Evolutionary conservation across 2,888 invertebrate genomes (phyloP).

Genomic region (Cephalotes varians): DNA sequence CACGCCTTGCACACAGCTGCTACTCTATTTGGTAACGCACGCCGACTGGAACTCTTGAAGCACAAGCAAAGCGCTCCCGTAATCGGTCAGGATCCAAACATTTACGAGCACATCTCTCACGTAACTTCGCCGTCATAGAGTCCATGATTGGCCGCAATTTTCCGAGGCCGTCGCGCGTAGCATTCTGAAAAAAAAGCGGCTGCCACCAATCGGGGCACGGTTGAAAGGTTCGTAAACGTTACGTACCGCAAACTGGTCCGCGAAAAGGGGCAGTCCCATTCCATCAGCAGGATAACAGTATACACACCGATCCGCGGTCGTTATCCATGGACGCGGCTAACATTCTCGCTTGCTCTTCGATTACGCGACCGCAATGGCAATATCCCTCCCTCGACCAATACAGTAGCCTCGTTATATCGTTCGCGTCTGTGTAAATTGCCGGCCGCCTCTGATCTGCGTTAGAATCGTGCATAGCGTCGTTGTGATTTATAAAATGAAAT

Average conservation of each 20-base stretch:
- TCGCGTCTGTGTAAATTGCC: slow-evolving; percentile 41
- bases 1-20: background rate
- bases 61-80: background rate
- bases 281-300: background rate
- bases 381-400: slow-evolving; percentile 13
- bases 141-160: slow-evolving; percentile 34
- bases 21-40: background rate
- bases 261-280: background rate
- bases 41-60: background rate
- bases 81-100: background rate
- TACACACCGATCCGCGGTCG: background rate
- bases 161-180: background rate
- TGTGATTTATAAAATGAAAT: slow-evolving; percentile 43
- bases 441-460: slow-evolving; percentile 31
- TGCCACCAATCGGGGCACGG: background rate
- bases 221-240: slow-evolving; percentile 13
- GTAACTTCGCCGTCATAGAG: background rate
- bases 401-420: slow-evolving; percentile 43
- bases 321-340: slow-evolving; percentile 24
- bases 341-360: slow-evolving; percentile 40
- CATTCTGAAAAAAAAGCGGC: slow-evolving; percentile 3
- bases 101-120: background rate
- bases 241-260: slow-evolving; percentile 23
- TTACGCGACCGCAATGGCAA: slow-evolving; percentile 50
- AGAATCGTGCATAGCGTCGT: slow-evolving; percentile 27